Evolutionary conservation across 2,113 vertebrate genomes (phyloP), one percentile per base, ranked within the genome.

Genomic region (Pterophyllum scalare): DNA sequence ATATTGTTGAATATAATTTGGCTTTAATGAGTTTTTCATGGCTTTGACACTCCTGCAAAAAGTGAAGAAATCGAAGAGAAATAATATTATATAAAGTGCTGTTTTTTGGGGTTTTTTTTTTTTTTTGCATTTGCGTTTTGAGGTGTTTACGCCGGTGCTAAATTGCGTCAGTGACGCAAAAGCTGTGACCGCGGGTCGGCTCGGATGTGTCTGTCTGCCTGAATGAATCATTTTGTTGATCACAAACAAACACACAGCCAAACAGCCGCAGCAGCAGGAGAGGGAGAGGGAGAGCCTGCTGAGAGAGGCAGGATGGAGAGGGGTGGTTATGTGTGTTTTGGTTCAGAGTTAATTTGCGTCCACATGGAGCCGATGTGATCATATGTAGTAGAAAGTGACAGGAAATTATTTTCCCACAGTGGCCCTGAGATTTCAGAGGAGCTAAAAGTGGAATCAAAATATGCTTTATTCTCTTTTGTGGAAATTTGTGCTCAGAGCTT

Each of bases 161-260:
- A 81, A 74, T 70, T 86, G 85, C 85, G 78, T 83, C 82, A 85
- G 26, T 90, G 84, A 85, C 77, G 85, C 87, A 82, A 64, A 65
- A 2, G 11, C 43, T 20, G 7, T 49, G 56, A 76, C 28, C 46
- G 13, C 43, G 43, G 64, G 7, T 62, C 59, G 58, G 59, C 43
- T 20, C 56, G 1, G 79, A 79, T 58, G 64, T 26, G 79, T 72
- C 59, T 72, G 75, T 4, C 26, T 35, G 61, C 49, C 14, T 20
- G 35, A 13, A 31, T 62, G 77, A 64, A 64, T 75, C 83, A 59
- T 79, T 59, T 59, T 31, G 33, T 70, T 72, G 17, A 35, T 75
- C 72, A 75, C 52, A 75, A 33, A 74, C 70, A 56, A 74, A 57
- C 20, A 75, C 12, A 5, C 52, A 35, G 31, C 20, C 72, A 57